Conservation (phyloP, 2,113 vertebrate species). For the Pan troglodytes region NHGRI_mPanTro3-v2.1_pri NC_072409.2:101083001-101083500, state of each 20-base stretch:
- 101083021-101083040: not conserved
- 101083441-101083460: not conserved
- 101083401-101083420: not conserved
- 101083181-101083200: not conserved
- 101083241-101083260: not conserved
- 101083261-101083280: not conserved
- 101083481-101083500: not conserved
- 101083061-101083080: not conserved
- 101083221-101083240: not conserved
- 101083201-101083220: slow-evolving; percentile 7
- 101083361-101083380: not conserved
- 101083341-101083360: not conserved
- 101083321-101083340: not conserved
- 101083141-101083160: not conserved
- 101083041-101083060: not conserved
- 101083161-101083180: not conserved
- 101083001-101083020: not conserved
- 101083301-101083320: not conserved
- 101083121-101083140: not conserved
- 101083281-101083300: slow-evolving; percentile 5
- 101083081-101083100: not conserved
- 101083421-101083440: not conserved
- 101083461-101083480: not conserved
- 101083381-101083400: not conserved
- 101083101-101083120: not conserved